phyloP scores from a whole-genome alignment of 2,797 vertebrate genomes.

The Aplochiton taeniatus region DNA sequence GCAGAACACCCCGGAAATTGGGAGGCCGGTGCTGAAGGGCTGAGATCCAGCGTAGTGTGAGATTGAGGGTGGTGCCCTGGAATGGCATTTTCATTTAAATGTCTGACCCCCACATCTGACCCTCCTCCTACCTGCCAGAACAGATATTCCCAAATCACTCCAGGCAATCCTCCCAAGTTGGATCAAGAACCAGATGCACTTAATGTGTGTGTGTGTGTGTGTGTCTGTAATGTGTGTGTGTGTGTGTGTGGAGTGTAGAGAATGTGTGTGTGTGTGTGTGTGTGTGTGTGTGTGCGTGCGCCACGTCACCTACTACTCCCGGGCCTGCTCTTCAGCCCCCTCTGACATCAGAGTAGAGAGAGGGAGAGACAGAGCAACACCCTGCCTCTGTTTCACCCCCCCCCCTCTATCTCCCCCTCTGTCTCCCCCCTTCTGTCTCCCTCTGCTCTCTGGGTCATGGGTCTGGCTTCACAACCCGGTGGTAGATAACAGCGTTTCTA shows the following conservation, averaged over 20 bases:
- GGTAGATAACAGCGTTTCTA: too few relatives aligned
- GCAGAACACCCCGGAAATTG: too few relatives aligned
- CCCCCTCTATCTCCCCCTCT: not conserved
- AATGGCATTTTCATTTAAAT: too few relatives aligned
- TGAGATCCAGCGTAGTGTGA: too few relatives aligned
- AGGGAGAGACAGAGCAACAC: not conserved
- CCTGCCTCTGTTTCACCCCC: not conserved
- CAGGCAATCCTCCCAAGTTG: too few relatives aligned
- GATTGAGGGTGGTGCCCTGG: too few relatives aligned
- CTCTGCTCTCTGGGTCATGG: not conserved
- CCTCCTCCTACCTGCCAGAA: too few relatives aligned
- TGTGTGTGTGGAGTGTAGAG: slow-evolving; percentile 20
- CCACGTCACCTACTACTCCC: slow-evolving; percentile 13
- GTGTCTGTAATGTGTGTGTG: slow-evolving; percentile 1
- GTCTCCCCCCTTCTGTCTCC: not conserved
- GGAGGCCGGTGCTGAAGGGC: too few relatives aligned
- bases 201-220: slow-evolving; percentile 1
- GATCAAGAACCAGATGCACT: not conserved
- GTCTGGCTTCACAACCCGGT: too few relatives aligned
- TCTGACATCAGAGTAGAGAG: slow-evolving; percentile 24
- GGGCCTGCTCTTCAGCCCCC: slow-evolving; percentile 17
- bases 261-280: slow-evolving; percentile 22
- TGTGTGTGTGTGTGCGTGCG: slow-evolving; percentile 24
- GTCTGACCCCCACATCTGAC: too few relatives aligned
- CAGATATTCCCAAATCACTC: too few relatives aligned